Evolutionary conservation across 2,888 invertebrate species (phyloP).

Genomic region (Leptothorax acervorum): DNA sequence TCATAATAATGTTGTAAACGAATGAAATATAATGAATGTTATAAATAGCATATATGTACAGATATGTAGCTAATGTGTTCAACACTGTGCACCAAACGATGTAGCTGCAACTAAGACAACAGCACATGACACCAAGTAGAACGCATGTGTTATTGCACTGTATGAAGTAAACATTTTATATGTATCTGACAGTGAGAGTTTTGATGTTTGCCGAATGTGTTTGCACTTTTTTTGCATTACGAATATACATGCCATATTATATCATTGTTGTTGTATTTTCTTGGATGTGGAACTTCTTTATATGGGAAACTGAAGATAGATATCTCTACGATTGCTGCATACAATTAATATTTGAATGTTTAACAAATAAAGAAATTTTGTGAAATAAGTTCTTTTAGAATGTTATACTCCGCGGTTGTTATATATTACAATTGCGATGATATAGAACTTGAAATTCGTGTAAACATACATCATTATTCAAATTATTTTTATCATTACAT

Average conservation of each 20-base stretch:
- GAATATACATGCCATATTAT: conserved; percentile 62
- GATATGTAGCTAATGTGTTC: conserved; percentile 63
- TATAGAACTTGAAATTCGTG: neutral
- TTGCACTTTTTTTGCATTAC: conserved; percentile 81
- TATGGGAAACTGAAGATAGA: conserved; percentile 18
- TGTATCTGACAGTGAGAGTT: conserved; percentile 86
- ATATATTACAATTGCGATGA: neutral
- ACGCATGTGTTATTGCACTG: conserved; percentile 84
- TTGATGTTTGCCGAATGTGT: conserved; percentile 85
- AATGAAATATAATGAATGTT: conserved; percentile 47
- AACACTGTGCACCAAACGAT: conserved; percentile 71
- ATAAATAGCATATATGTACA: conserved; percentile 61
- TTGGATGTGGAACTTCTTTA: conserved; percentile 44
- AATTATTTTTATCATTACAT: neutral
- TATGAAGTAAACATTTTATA: conserved; percentile 80
- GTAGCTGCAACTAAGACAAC: conserved; percentile 72
- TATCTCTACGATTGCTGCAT: conserved; percentile 16
- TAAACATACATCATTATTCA: neutral
- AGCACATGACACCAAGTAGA: conserved; percentile 81
- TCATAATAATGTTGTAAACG: conserved; percentile 18
- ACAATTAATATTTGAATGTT: conserved; percentile 38
- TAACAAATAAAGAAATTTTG: conserved; percentile 17
- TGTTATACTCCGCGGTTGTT: conserved; percentile 30
- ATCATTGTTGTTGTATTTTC: conserved; percentile 54
- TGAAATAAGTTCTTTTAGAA: conserved; percentile 42